phyloP scores from a whole-genome alignment of 2,797 vertebrate genomes.

The Borostomias antarcticus region DNA sequence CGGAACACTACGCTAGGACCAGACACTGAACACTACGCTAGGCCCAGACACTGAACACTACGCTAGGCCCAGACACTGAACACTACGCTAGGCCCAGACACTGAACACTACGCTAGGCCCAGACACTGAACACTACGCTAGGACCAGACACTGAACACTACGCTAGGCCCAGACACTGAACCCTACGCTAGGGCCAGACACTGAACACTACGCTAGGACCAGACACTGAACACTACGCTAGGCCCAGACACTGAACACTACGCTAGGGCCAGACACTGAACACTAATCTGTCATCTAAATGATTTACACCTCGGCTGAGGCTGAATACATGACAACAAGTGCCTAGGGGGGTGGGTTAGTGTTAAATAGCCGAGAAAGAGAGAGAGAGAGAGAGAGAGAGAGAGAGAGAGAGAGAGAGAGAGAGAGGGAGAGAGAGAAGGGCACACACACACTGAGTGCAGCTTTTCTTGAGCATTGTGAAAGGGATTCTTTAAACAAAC shows the following conservation, averaged over 20 bases:
- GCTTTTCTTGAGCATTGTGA: neutral
- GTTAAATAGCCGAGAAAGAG: too few species aligned
- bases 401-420: slow-evolving; percentile 1
- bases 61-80: neutral
- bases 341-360: slow-evolving; percentile 25
- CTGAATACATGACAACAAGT: neutral
- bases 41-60: neutral
- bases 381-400: slow-evolving; percentile 13
- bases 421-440: neutral
- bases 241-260: neutral
- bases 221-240: neutral
- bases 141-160: neutral
- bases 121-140: neutral
- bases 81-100: neutral
- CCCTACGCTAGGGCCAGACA: neutral
- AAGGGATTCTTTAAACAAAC: neutral
- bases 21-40: neutral
- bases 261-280: neutral
- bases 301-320: neutral
- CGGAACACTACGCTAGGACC: too few species aligned
- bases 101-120: neutral
- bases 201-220: neutral
- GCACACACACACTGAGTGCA: slow-evolving; percentile 24
- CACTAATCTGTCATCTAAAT: neutral
- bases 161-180: neutral